Base-by-base conservation (phyloP, 2,113 vertebrate species). In the Scomber japonicus region DNA sequence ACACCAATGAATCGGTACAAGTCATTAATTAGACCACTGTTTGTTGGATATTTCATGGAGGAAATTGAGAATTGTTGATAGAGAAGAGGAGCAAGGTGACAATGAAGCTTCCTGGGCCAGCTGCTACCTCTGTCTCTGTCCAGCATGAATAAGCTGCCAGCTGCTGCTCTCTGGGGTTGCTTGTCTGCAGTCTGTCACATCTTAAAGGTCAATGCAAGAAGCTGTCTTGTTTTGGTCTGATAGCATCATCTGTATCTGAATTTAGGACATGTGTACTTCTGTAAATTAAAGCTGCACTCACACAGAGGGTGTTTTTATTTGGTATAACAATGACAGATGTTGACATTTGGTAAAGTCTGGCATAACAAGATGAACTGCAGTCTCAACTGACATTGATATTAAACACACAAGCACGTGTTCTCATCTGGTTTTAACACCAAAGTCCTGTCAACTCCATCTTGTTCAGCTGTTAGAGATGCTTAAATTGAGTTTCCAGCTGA, bases 61-160 rank as follows among this genome's bases (percentile, higher is more conserved):
- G 87, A 91, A 92, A 92, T 91, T 59, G 89, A 74, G 73, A 75
- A 80, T 80, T 90, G 90, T 89, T 93, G 88, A 91, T 75, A 68
- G 85, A 87, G 78, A 63, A 74, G 85, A 80, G 50, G 71, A 87
- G 55, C 10, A 48, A 84, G 88, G 83, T 84, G 84, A 84, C 75
- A 46, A 59, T 80, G 19, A 60, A 40, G 50, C 50, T 56, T 75
- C 63, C 31, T 49, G 74, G 11, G 66, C 79, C 84, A 91, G 86
- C 84, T 87, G 83, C 75, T 75, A 69, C 56, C 75, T 53, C 57
- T 85, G 21, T 81, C 46, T 78, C 64, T 75, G 59, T 21, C 16
- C 51, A 44, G 60, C 48, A 69, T 75, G 55, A 50, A 49, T 27
- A 48, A 75, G 44, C 68, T 71, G 76, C 51, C 78, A 78, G 75